Evolutionary conservation across 2,797 vertebrate species (phyloP).

Genomic region (Mergus octosetaceus): DNA sequence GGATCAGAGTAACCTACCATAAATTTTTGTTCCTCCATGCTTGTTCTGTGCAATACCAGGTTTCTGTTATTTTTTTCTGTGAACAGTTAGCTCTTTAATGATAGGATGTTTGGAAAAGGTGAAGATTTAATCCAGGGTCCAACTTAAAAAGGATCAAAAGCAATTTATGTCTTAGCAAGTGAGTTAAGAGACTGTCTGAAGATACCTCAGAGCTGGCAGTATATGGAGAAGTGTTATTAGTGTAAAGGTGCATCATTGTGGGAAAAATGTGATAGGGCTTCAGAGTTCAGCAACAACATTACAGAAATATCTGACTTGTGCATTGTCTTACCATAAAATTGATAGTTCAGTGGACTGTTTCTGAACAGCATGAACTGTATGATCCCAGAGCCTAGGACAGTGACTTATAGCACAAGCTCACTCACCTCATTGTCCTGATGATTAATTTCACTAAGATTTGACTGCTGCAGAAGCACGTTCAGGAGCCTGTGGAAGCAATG

Average conservation of each 20-base stretch:
- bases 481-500: slow-evolving; percentile 80
- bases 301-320: neutral
- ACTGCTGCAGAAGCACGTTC: slow-evolving; percentile 85
- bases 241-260: neutral
- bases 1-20: neutral
- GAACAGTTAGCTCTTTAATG: neutral
- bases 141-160: neutral
- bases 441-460: slow-evolving; percentile 86
- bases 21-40: neutral
- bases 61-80: neutral
- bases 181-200: neutral
- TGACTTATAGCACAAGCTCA: neutral
- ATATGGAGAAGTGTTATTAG: neutral
- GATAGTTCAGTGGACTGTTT: neutral
- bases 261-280: neutral
- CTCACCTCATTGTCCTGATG: slow-evolving; percentile 90
- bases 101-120: neutral
- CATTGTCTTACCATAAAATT: neutral
- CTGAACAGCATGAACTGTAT: neutral
- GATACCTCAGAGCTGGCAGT: neutral
- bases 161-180: neutral
- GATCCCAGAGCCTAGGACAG: neutral
- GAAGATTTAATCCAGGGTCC: neutral
- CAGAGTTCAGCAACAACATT: neutral
- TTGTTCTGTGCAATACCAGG: neutral